These are phyloP conservation scores for Halictus ligatus DNA, from an alignment of 2,888 invertebrate genomes.

Conservation along the genomic window DNA sequence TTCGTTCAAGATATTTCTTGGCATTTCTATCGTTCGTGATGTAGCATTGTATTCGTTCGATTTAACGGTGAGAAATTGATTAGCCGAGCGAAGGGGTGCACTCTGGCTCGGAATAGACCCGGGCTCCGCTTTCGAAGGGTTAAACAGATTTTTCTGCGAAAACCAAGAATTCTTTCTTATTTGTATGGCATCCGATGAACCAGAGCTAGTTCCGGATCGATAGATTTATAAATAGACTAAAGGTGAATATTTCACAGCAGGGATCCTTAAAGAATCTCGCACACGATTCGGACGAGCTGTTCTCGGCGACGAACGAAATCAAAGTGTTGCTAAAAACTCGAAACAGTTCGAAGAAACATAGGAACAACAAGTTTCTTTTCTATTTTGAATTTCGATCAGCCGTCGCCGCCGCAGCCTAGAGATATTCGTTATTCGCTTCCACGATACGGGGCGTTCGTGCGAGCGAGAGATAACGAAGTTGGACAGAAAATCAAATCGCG, in stretches of 20 bases:
- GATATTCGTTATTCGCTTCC: background rate
- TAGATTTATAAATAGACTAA: constrained; percentile 21
- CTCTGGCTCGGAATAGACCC: too few species aligned
- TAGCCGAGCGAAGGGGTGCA: too few species aligned
- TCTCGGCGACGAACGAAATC: background rate
- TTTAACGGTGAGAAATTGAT: too few species aligned
- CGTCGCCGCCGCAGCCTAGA: too few species aligned
- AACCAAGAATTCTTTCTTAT: constrained; percentile 6
- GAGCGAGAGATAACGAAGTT: background rate
- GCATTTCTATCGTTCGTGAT: too few species aligned
- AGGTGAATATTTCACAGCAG: constrained; percentile 12
- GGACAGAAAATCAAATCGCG: background rate
- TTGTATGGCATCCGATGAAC: background rate
- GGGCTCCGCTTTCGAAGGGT: too few species aligned
- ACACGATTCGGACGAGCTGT: background rate
- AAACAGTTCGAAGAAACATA: background rate
- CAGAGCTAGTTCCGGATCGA: background rate
- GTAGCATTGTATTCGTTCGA: too few species aligned
- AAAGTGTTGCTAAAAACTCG: background rate
- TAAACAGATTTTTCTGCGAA: background rate
- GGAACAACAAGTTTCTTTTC: background rate
- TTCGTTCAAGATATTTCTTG: too few species aligned
- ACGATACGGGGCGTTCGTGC: background rate
- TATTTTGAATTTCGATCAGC: background rate
- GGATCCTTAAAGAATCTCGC: constrained; percentile 16